Percentiles rank a stretch among this genome's conserved stretches.
Evolutionary conservation across 2,113 vertebrate species (phyloP).

Genomic region (Psophia crepitans): DNA sequence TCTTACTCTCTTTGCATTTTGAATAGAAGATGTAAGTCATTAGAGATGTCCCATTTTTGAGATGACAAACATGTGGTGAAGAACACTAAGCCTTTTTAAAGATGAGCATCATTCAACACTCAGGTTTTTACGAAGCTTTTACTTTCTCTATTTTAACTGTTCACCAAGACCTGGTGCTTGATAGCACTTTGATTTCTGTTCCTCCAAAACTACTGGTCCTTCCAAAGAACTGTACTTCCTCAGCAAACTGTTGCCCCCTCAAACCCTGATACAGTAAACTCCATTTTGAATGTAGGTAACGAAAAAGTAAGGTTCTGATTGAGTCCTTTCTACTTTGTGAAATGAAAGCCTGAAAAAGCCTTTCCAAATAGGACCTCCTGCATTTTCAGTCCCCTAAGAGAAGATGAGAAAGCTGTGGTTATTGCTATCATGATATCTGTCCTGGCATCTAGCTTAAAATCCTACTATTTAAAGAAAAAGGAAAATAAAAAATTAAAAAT

Average conservation of each 20-base stretch:
- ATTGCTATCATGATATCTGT: not conserved
- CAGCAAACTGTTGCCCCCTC: not conserved
- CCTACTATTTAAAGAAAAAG: not conserved
- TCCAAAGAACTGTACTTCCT: not conserved
- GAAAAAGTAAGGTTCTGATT: not conserved
- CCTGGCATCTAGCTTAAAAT: not conserved
- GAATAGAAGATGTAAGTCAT: not conserved
- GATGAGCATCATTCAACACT: not conserved
- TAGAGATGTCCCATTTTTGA: not conserved
- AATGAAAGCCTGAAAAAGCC: not conserved
- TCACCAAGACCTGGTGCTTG: not conserved
- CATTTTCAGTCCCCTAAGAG: not conserved
- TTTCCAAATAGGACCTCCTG: not conserved
- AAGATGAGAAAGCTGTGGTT: not conserved
- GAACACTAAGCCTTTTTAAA: not conserved
- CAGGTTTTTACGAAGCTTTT: not conserved
- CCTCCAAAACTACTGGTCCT: not conserved
- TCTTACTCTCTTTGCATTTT: not conserved
- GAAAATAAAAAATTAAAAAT: accelerated
- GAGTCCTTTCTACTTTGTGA: accelerated
- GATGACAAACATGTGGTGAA: not conserved
- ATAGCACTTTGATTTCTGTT: not conserved
- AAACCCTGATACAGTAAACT: not conserved
- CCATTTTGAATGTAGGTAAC: not conserved
- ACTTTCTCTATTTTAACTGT: not conserved